Conservation (phyloP, 2,888 invertebrate species). For the Nemoura dubitans region DNA sequence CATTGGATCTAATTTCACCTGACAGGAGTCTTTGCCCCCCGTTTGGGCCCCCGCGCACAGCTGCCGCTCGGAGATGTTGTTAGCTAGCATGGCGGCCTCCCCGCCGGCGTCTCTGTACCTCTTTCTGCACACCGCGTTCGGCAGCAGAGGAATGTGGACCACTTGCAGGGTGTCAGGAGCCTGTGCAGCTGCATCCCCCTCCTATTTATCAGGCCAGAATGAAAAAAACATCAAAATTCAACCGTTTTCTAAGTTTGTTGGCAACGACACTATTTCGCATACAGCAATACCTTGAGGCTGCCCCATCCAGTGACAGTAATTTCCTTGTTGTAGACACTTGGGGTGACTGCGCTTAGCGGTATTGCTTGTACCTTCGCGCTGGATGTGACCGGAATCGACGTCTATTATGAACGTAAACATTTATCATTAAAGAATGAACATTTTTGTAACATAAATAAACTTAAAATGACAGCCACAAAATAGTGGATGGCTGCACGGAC, state of each 20-base stretch:
- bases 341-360: background rate
- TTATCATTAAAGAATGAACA: too few species aligned
- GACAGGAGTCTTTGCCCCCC: slow-evolving; percentile 19
- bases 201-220: too few species aligned
- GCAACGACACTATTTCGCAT: too few species aligned
- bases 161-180: background rate
- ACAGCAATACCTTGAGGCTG: background rate
- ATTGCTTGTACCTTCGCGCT: background rate
- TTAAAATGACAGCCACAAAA: too few species aligned
- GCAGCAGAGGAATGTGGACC: background rate
- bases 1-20: background rate
- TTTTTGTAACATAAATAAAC: too few species aligned
- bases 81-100: background rate
- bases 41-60: background rate
- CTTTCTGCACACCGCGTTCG: background rate
- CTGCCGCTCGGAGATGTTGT: slow-evolving; percentile 1
- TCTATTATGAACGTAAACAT: background rate
- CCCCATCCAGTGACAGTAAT: background rate
- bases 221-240: background rate
- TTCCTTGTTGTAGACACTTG: background rate
- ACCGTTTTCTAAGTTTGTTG: background rate
- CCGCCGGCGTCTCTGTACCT: background rate
- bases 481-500: too few species aligned
- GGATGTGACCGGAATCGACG: background rate
- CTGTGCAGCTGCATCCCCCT: background rate